These are phyloP conservation scores for Eciton burchellii DNA, from an alignment of 1,140 invertebrate species.

Conservation along the genomic window DNA sequence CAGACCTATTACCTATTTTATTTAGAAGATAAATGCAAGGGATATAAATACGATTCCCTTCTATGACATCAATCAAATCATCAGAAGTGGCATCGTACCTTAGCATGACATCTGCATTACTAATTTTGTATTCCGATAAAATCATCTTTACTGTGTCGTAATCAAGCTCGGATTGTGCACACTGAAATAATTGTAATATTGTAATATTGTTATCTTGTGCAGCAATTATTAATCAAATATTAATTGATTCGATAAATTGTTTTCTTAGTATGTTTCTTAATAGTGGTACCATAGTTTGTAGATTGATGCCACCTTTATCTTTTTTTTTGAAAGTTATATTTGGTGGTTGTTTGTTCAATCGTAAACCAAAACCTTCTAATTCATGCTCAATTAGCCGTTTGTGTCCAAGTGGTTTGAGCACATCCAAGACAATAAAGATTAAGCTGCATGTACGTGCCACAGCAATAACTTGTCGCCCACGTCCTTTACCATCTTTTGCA, in stretches of 20 bases:
- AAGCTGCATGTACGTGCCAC: slow-evolving; percentile 99
- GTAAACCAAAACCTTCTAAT: slow-evolving; percentile 99
- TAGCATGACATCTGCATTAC: slow-evolving; percentile 98
- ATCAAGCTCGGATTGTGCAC: slow-evolving; percentile 97
- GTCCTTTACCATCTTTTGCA: slow-evolving; percentile 99
- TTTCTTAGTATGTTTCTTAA: too few relatives aligned
- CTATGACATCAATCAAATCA: slow-evolving; percentile 99
- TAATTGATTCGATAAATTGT: slow-evolving; percentile 75
- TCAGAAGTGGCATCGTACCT: slow-evolving; percentile 98
- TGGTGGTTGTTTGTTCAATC: slow-evolving; percentile 98
- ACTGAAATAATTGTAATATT: slow-evolving; percentile 85
- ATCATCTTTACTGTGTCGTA: slow-evolving; percentile 98
- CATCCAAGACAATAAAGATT: slow-evolving; percentile 99
- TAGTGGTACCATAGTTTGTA: slow-evolving; percentile 96
- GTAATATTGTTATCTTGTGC: not conserved
- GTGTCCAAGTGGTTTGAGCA: slow-evolving; percentile 98
- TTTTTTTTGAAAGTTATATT: slow-evolving; percentile 98
- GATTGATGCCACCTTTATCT: slow-evolving; percentile 97
- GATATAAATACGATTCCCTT: slow-evolving; percentile 99
- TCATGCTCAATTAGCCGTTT: slow-evolving; percentile 99
- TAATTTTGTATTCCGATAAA: slow-evolving; percentile 98
- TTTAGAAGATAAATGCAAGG: slow-evolving; percentile 99
- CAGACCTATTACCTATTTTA: slow-evolving; percentile 93
- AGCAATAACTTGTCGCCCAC: slow-evolving; percentile 99
- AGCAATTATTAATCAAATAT: slow-evolving; percentile 69